These are phyloP conservation scores for Chelon auratus DNA, from an alignment of 2,797 vertebrate genomes.

Conservation along the genomic window DNA sequence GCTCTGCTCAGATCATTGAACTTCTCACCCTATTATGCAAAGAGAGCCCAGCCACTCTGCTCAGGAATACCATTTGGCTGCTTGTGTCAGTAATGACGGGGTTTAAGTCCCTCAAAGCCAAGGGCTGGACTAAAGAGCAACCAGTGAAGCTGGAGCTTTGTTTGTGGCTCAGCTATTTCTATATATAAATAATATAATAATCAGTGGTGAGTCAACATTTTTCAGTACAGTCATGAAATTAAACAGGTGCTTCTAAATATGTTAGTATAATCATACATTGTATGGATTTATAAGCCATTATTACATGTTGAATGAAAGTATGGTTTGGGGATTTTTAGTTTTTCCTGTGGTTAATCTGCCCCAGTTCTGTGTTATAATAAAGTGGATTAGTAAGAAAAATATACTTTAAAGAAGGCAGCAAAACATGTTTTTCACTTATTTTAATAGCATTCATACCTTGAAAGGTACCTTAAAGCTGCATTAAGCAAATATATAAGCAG, in stretches of 20 bases:
- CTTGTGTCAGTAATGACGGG: slow-evolving; percentile 44
- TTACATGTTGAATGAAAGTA: background rate
- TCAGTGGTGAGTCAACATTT: slow-evolving; percentile 2
- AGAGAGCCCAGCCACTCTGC: slow-evolving; percentile 42
- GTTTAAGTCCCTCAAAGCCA: slow-evolving; percentile 34
- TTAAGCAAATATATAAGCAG: background rate
- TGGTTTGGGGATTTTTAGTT: background rate
- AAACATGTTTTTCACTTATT: no score
- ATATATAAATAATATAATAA: background rate
- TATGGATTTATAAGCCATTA: background rate
- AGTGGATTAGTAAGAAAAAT: slow-evolving; percentile 21
- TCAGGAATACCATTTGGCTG: slow-evolving; percentile 45
- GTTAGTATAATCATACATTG: background rate
- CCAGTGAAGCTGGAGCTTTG: slow-evolving; percentile 22
- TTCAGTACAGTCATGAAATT: slow-evolving; percentile 6
- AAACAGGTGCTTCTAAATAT: background rate
- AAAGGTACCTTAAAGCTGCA: slow-evolving; percentile 6
- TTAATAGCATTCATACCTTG: background rate
- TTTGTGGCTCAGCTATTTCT: slow-evolving; percentile 23
- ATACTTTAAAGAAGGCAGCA: background rate
- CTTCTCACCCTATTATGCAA: slow-evolving; percentile 65
- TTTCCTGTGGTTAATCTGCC: slow-evolving; percentile 3
- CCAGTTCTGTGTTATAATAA: background rate
- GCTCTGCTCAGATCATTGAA: slow-evolving; percentile 52
- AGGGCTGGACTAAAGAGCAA: slow-evolving; percentile 26